A percentile compares a stretch with the other conserved stretches of the same genome.
Conservation (phyloP, 2,888 invertebrate species). For the Coelopa pilipes region DNA sequence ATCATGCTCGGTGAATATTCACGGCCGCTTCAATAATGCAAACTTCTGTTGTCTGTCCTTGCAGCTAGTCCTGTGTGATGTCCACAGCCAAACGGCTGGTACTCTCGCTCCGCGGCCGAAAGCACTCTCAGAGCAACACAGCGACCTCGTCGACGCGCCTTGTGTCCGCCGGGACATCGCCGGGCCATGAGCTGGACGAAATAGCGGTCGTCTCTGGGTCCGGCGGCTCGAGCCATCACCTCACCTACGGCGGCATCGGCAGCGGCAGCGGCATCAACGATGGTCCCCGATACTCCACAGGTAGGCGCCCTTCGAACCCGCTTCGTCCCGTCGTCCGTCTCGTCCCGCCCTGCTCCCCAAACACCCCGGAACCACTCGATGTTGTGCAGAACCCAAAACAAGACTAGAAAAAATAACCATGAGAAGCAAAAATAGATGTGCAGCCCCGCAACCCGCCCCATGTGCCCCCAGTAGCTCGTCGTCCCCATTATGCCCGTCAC, state of each 20-base stretch:
- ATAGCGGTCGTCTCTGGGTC: slow-evolving; percentile 76
- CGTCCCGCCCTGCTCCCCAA: background rate
- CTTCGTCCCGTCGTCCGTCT: background rate
- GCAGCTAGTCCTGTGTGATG: slow-evolving; percentile 65
- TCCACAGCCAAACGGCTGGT: slow-evolving; percentile 74
- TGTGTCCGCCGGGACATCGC: slow-evolving; percentile 67
- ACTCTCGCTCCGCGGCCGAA: slow-evolving; percentile 72
- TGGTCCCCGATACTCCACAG: slow-evolving; percentile 64
- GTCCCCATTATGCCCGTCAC: too few species aligned
- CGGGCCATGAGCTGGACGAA: slow-evolving; percentile 73
- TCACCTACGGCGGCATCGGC: slow-evolving; percentile 60
- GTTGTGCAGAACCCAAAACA: background rate
- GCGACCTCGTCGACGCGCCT: slow-evolving; percentile 68
- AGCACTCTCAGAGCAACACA: slow-evolving; percentile 70
- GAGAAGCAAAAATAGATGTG: background rate
- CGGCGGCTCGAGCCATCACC: slow-evolving; percentile 67
- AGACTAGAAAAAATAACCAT: background rate
- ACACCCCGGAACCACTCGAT: background rate
- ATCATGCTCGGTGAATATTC: too few species aligned
- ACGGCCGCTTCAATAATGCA: too few species aligned
- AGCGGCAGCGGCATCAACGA: slow-evolving; percentile 39
- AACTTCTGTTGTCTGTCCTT: slow-evolving; percentile 44
- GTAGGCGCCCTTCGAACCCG: slow-evolving; percentile 41
- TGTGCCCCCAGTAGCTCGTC: too few species aligned
- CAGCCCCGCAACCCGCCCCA: too few species aligned